Conservation (phyloP, 2,797 vertebrate species). For the Phataginus tetradactyla region DNA sequence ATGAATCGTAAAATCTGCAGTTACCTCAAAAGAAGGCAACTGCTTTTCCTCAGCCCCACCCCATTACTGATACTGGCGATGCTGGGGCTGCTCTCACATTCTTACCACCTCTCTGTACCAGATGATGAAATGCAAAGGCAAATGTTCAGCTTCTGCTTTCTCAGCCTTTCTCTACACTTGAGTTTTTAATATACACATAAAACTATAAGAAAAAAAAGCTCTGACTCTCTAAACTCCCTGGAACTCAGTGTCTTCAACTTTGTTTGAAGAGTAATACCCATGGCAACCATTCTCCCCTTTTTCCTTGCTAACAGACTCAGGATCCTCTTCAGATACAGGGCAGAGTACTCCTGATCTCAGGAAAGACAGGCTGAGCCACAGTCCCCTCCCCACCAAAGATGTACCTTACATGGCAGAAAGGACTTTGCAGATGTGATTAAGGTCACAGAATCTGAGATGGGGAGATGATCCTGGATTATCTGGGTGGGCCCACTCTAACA, state of each 20-base stretch:
- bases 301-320: neutral
- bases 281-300: neutral
- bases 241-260: neutral
- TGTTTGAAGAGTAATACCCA: neutral
- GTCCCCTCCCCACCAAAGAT: neutral
- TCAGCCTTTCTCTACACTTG: neutral
- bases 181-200: neutral
- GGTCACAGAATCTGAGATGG: neutral
- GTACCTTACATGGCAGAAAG: neutral
- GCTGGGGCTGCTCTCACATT: neutral
- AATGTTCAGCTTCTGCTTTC: neutral
- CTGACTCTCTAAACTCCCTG: neutral
- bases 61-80: neutral
- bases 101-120: neutral
- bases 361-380: neutral
- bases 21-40: neutral
- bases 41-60: neutral
- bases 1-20: neutral
- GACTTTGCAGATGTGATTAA: neutral
- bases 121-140: neutral
- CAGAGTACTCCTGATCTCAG: neutral
- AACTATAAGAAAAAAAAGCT: neutral
- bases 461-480: neutral
- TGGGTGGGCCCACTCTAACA: neutral
- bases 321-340: neutral